Percentiles rank a stretch among this genome's conserved stretches.
These are phyloP conservation scores for Echinops telfairi DNA, from an alignment of 2,113 vertebrate genomes.

Conservation along the genomic window DNA sequence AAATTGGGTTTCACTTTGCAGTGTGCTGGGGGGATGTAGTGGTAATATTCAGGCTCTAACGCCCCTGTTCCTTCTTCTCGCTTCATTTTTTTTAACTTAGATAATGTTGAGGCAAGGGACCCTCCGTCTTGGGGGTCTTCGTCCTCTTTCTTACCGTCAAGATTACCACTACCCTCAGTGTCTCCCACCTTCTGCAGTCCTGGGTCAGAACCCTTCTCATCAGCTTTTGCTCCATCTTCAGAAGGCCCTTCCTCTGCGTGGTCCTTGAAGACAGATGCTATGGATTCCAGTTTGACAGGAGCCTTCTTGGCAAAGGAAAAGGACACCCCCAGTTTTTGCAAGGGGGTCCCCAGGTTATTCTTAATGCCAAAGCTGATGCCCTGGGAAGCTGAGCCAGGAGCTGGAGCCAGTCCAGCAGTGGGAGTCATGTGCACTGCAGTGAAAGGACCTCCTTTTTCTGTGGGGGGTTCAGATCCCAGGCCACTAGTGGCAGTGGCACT, in stretches of 20 bases:
- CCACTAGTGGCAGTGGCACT: conserved; percentile 71
- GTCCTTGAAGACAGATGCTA: conserved; percentile 96
- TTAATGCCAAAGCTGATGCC: conserved; percentile 91
- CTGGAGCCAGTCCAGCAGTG: conserved; percentile 68
- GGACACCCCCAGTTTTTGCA: conserved; percentile 96
- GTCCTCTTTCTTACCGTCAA: conserved; percentile 86
- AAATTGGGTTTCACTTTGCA: conserved; percentile 98
- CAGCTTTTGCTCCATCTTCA: conserved; percentile 90
- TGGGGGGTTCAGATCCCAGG: conserved; percentile 73
- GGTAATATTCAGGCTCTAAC: conserved; percentile 97
- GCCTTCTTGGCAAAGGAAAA: conserved; percentile 99
- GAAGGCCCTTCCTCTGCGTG: conserved; percentile 91
- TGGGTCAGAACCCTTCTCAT: conserved; percentile 87
- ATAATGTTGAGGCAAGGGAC: conserved; percentile 93
- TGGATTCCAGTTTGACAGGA: conserved; percentile 96
- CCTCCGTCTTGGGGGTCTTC: conserved; percentile 90
- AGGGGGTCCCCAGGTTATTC: conserved; percentile 86
- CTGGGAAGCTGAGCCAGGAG: conserved; percentile 82
- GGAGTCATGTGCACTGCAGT: conserved; percentile 76
- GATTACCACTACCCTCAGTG: conserved; percentile 85
- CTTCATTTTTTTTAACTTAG: conserved; percentile 97
- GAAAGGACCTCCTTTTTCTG: conserved; percentile 84
- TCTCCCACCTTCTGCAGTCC: conserved; percentile 86
- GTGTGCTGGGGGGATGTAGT: conserved; percentile 97
- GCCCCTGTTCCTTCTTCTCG: conserved; percentile 93